phyloP scores from a whole-genome alignment of 2,113 vertebrate genomes.

The Choloepus hoffmanni region DNA sequence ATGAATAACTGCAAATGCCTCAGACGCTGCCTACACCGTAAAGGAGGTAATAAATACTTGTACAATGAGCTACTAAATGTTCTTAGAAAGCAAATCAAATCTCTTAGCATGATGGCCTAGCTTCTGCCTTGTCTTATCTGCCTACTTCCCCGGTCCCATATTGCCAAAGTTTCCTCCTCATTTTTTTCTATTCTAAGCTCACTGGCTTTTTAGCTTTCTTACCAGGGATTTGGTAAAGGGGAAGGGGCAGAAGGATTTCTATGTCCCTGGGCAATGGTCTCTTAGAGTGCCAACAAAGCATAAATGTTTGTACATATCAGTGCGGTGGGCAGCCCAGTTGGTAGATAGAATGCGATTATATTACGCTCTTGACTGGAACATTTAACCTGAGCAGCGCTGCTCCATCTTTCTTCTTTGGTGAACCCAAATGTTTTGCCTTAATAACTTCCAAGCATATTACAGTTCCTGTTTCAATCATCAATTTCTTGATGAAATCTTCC shows the following conservation, averaged over 20 bases:
- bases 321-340: neutral
- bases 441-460: neutral
- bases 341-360: neutral
- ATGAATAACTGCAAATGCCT: neutral
- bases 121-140: neutral
- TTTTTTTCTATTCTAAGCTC: neutral
- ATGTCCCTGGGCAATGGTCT: neutral
- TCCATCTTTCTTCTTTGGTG: neutral
- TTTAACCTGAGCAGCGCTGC: neutral
- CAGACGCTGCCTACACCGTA: neutral
- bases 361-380: neutral
- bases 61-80: neutral
- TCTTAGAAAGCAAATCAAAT: neutral
- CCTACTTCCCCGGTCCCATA: neutral
- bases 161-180: neutral
- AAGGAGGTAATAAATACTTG: neutral
- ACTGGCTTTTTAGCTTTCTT: neutral
- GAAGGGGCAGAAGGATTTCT: neutral
- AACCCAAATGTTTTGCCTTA: neutral
- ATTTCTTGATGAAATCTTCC: neutral
- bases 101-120: neutral
- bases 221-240: neutral
- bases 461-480: neutral
- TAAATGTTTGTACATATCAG: neutral
- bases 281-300: neutral